Evolutionary conservation across 2,888 invertebrate genomes (phyloP), one percentile per base, ranked within the genome.

Genomic region (Aleiodes testaceus): DNA sequence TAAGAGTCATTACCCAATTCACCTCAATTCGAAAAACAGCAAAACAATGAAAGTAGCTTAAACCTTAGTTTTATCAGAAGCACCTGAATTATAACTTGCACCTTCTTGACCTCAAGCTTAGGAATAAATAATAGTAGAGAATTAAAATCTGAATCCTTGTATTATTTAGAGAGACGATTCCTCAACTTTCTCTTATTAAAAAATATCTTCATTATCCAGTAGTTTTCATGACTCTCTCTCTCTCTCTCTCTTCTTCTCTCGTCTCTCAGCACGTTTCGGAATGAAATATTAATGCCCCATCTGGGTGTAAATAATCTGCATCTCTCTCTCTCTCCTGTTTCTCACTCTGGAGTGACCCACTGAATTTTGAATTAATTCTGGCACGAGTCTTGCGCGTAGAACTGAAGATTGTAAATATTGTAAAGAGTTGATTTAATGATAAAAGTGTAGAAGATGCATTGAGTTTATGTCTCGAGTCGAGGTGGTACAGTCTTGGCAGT

Each of bases 401-500:
- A 49, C 16, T 36, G 14, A 12, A 42, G 12, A 61, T 42, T 20
- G 53, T 66, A 66, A 53, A 66, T 30, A 53, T 50, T 53, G 67
- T 22, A 53, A n/a, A 26, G 6, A 45, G 22, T 18, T 44, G 12
- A 22, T 30, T 53, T 4, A 44, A 22, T 44, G 5, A 16, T 55
- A 66, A 44, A 26, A 7, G 30, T 45, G 47, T n/a, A 45, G 26
- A 22, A 66, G 22, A 63, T 55, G 36, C 12, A 47, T 50, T 76
- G 70, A 77, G 75, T 70, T 81, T 81, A 79, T 78, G 79, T 81
- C 81, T 82, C 80, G 80, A 83, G 71, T 53, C 47, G 67, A 64
- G 72, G 70, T 73, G 80, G 75, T 80, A 80, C 85, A 84, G 85
- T 84, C 82, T 80, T 81, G 79, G 82, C 79, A 80, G 80, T 76